Percentiles rank a stretch among this genome's conserved stretches.
Conservation (phyloP, 2,888 invertebrate genomes). For the Sycophila texana region DNA sequence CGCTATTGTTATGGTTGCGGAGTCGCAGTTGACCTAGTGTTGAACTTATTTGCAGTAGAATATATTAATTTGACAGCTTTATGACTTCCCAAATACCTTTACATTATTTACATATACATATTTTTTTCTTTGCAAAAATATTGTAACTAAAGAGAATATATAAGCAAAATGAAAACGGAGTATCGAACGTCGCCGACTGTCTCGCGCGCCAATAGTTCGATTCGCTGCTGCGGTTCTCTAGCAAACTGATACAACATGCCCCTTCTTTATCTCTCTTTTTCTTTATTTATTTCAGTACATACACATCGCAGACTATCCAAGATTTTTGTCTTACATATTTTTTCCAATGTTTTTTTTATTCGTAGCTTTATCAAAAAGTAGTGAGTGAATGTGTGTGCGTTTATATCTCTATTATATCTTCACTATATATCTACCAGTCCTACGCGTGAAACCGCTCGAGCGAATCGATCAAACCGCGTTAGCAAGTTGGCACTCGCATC, state of each 20-base stretch:
- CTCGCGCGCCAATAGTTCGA: constrained; percentile 51
- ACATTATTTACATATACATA: constrained; percentile 54
- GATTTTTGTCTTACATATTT: constrained; percentile 21
- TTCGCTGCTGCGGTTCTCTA: constrained; percentile 53
- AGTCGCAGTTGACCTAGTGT: constrained; percentile 75
- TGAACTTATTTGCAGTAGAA: constrained; percentile 76
- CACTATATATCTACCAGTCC: constrained; percentile 52
- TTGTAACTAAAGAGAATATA: constrained; percentile 19
- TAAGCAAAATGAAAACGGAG: constrained; percentile 27
- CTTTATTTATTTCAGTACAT: neutral
- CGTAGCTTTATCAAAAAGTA: constrained; percentile 61
- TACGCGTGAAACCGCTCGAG: constrained; percentile 66
- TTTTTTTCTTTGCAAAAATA: constrained; percentile 39
- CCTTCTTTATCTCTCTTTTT: neutral
- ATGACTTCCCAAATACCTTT: constrained; percentile 66
- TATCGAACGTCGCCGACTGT: constrained; percentile 47
- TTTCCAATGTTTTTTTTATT: constrained; percentile 57
- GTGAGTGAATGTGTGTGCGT: constrained; percentile 72
- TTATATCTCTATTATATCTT: constrained; percentile 54
- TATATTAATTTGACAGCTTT: constrained; percentile 75
- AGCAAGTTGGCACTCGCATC: constrained; percentile 69
- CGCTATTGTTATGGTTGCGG: constrained; percentile 75
- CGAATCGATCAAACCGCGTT: constrained; percentile 68
- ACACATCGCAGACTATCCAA: constrained; percentile 25
- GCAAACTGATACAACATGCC: constrained; percentile 11